Evolutionary conservation across 2,888 invertebrate species (phyloP).

Genomic region (Homarus gammarus): DNA sequence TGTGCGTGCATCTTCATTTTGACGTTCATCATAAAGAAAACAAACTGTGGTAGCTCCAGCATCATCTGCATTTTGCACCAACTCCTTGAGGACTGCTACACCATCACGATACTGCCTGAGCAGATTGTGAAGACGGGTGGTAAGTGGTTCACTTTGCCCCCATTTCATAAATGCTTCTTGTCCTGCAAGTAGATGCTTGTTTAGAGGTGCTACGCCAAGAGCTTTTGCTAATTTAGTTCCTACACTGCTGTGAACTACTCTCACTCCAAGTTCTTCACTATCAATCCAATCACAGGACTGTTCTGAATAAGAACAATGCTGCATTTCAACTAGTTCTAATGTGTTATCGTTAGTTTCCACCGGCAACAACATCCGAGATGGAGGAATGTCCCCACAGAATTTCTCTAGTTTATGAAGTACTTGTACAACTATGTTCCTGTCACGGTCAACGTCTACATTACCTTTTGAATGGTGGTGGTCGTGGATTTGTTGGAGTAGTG

Average conservation of each 20-base stretch:
- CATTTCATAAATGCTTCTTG: conserved; percentile 57
- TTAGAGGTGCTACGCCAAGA: conserved; percentile 42
- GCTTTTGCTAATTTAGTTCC: conserved; percentile 10
- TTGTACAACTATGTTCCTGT: conserved; percentile 26
- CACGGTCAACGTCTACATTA: conserved; percentile 20
- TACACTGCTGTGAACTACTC: conserved; percentile 33
- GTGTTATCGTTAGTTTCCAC: conserved; percentile 25
- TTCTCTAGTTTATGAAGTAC: conserved; percentile 33
- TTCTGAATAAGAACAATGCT: conserved; percentile 38
- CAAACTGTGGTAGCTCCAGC: conserved; percentile 39
- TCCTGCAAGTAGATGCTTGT: conserved; percentile 26
- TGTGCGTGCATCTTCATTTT: conserved; percentile 22
- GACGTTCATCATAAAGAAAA: conserved; percentile 45
- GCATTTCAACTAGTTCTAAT: conserved; percentile 23
- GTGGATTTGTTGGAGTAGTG: conserved; percentile 11
- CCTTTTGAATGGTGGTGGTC: not conserved
- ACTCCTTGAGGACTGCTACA: conserved; percentile 47
- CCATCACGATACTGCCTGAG: conserved; percentile 58
- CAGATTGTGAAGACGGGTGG: conserved; percentile 47
- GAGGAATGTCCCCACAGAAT: not conserved
- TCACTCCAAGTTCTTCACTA: conserved; percentile 38
- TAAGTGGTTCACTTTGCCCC: conserved; percentile 55
- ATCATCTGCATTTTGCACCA: conserved; percentile 64
- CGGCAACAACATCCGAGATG: conserved; percentile 26
- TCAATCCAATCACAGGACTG: conserved; percentile 36